Percentiles rank a stretch among this genome's conserved stretches.
These are phyloP conservation scores for Apamea crenata DNA, from an alignment of 2,888 invertebrate species.

Conservation along the genomic window DNA sequence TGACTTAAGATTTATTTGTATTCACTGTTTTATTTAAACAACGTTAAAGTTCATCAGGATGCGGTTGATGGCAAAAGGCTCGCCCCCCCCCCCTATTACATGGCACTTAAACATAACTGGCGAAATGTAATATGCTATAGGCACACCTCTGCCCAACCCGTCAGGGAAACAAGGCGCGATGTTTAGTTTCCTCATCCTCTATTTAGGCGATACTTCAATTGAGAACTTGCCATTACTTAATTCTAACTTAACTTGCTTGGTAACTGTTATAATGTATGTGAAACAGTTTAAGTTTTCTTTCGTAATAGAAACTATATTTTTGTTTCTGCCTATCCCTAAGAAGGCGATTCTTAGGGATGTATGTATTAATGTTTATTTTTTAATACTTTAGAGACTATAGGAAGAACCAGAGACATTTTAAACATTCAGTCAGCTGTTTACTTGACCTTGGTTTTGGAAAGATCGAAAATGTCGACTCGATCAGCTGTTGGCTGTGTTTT, in stretches of 20 bases:
- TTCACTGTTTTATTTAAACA: neutral
- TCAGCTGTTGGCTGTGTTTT: slow-evolving; percentile 28
- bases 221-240: slow-evolving; percentile 1
- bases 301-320: neutral
- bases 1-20: neutral
- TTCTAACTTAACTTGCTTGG: neutral
- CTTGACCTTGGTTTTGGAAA: slow-evolving; percentile 36
- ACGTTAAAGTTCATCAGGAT: neutral
- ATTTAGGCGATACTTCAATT: neutral
- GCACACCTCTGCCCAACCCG: neutral
- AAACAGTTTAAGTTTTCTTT: neutral
- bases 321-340: neutral
- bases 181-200: neutral
- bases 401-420: neutral
- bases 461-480: neutral
- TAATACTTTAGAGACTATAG: neutral
- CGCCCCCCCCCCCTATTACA: neutral
- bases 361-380: neutral
- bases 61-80: neutral
- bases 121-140: neutral
- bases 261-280: neutral
- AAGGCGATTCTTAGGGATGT: neutral
- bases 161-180: neutral
- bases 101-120: neutral
- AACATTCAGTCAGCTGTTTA: slow-evolving; percentile 30